Evolutionary conservation across 2,113 vertebrate genomes (phyloP).

Genomic region (Shinisaurus crocodilurus): DNA sequence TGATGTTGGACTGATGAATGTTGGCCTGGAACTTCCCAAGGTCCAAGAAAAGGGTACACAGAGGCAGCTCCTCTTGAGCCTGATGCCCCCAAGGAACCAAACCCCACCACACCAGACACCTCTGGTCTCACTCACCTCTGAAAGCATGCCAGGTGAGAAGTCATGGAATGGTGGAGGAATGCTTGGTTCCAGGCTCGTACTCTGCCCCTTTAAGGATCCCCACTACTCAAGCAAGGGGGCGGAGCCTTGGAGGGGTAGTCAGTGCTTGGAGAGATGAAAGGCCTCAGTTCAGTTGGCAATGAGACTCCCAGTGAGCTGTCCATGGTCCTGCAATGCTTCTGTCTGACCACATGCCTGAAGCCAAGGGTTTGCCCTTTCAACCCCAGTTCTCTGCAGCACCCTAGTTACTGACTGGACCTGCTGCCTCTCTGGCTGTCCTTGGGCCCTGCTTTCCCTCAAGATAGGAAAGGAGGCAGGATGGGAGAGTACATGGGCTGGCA

Average conservation of each 20-base stretch:
- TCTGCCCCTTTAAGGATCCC: not conserved
- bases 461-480: no score
- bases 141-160: not conserved
- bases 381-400: no score
- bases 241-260: not conserved
- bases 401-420: no score
- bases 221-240: not conserved
- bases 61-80: not conserved
- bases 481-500: not conserved
- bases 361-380: no score
- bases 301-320: not conserved
- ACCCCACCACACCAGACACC: not conserved
- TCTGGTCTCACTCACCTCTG: not conserved
- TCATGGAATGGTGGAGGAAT: not conserved
- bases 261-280: not conserved
- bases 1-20: not conserved
- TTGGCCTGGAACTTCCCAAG: not conserved
- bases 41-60: not conserved
- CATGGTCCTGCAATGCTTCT: no score
- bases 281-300: not conserved
- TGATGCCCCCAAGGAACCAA: not conserved
- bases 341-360: no score
- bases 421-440: no score
- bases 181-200: not conserved
- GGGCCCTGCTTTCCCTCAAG: no score